Conservation (phyloP, 2,888 invertebrate species). For the Platycheirus rosarum region DNA sequence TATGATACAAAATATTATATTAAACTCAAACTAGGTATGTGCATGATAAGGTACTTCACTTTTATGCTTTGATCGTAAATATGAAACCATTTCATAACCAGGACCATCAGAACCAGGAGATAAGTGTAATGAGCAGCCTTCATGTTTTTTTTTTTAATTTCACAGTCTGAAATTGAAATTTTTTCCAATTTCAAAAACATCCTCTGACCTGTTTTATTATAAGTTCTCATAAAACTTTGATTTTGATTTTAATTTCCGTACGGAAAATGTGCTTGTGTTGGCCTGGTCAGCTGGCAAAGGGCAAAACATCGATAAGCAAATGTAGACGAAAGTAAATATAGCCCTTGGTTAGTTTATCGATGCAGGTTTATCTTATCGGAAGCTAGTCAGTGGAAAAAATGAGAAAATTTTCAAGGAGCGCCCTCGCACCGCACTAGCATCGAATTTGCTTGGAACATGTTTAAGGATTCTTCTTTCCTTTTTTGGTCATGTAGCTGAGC, state of each 20-base stretch:
- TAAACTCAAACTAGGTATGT: constrained; percentile 17
- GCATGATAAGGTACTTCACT: no score
- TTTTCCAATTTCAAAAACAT: constrained; percentile 62
- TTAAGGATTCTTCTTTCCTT: constrained; percentile 26
- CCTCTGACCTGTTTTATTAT: constrained; percentile 63
- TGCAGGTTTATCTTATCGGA: constrained; percentile 49
- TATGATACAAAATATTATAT: background rate
- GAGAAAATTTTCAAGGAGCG: constrained; percentile 40
- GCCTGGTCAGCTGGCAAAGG: constrained; percentile 35
- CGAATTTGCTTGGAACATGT: constrained; percentile 26
- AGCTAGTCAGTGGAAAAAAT: constrained; percentile 28
- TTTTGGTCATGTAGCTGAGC: no score
- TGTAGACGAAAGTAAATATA: constrained; percentile 61
- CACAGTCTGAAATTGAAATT: constrained; percentile 53
- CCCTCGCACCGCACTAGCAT: constrained; percentile 5
- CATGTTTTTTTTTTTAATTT: no score
- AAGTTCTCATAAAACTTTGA: constrained; percentile 66
- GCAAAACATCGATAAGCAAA: constrained; percentile 65
- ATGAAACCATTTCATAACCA: background rate
- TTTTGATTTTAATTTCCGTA: constrained; percentile 71
- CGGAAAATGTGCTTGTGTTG: constrained; percentile 42
- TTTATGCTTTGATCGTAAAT: background rate
- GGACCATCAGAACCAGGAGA: constrained; percentile 10
- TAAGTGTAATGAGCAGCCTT: constrained; percentile 22
- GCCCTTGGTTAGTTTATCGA: constrained; percentile 48